Evolutionary conservation across 2,888 invertebrate genomes (phyloP).

Genomic region (Drosophila atripex): DNA sequence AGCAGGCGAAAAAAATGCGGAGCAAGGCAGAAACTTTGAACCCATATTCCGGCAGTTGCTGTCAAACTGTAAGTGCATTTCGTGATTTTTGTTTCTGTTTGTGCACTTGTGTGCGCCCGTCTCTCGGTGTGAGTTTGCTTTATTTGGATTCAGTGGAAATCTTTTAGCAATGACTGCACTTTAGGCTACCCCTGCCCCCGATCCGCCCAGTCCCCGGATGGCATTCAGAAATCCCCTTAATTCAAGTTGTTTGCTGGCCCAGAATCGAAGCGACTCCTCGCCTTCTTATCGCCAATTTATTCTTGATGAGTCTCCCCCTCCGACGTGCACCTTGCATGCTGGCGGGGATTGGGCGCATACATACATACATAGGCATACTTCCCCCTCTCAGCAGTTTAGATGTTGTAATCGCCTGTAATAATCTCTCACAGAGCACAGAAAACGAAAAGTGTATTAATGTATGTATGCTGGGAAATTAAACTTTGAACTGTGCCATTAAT

Average conservation of each 20-base stretch:
- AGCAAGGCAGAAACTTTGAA: slow-evolving; percentile 53
- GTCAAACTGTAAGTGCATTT: slow-evolving; percentile 61
- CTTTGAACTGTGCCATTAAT: slow-evolving; percentile 79
- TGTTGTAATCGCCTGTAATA: slow-evolving; percentile 72
- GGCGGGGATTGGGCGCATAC: slow-evolving; percentile 2
- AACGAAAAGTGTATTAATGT: slow-evolving; percentile 53
- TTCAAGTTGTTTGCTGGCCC: slow-evolving; percentile 35
- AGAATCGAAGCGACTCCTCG: slow-evolving; percentile 38
- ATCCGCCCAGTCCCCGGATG: background rate
- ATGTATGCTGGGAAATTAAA: slow-evolving; percentile 70
- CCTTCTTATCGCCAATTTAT: slow-evolving; percentile 37
- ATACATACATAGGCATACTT: too few relatives aligned
- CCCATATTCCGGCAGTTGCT: slow-evolving; percentile 41
- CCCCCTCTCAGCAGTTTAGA: slow-evolving; percentile 49
- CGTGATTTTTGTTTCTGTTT: slow-evolving; percentile 19
- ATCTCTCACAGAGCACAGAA: slow-evolving; percentile 34
- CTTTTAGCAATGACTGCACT: slow-evolving; percentile 45
- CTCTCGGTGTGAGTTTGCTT: background rate
- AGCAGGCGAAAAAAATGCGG: slow-evolving; percentile 67
- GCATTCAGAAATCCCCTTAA: slow-evolving; percentile 21
- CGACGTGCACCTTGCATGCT: slow-evolving; percentile 47
- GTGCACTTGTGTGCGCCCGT: slow-evolving; percentile 1
- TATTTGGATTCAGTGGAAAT: slow-evolving; percentile 30
- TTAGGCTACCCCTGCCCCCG: slow-evolving; percentile 10
- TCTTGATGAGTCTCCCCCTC: background rate